Evolutionary conservation across 2,888 invertebrate genomes (phyloP), one percentile per base, ranked within the genome.

Genomic region (Eupelmus urozonus): DNA sequence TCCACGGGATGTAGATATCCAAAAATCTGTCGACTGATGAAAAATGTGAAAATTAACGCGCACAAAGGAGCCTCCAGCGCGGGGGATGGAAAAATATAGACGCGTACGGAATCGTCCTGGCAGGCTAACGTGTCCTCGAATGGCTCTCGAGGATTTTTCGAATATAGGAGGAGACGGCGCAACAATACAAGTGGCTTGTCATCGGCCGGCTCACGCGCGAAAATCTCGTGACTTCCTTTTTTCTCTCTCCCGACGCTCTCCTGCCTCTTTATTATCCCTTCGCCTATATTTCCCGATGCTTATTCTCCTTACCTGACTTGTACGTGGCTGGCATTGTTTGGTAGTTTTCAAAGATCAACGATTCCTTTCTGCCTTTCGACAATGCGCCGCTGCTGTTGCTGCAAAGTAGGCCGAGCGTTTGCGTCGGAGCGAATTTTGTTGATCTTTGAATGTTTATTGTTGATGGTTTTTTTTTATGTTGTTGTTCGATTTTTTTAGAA

Each of bases 181-280:
- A 60, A 80, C 74, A 80, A 80, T 77, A 51, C 34, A 80, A 80
- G 1, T 69, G 70, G 29, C 77, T 55, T 63, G 80, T 80, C 80
- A 80, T 76, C 79, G 72, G 45, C 63, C 25, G 5, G 23, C 20
- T 18, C 4, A 27, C 27, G 25, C 71, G 75, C 71, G 63, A 72
- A 76, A 76, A 73, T 66, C 51, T 79, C 66, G 23, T 72, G 67
- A 72, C 76, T 76, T 59, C 51, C 49, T 59, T 25, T 59, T 57
- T 78, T 34, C 20, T 3, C 45, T 18, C 18, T 29, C n/a, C n/a
- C n/a, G n/a, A 1, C 27, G 49, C 16, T 18, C 11, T 13, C 65
- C 49, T 51, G 11, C n/a, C 25, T 65, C 55, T 63, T 73, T 65
- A 73, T 74, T 76, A 65, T 57, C 20, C 53, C 34, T 62, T 25